Base-by-base conservation (phyloP, 1,140 invertebrate species). In the Phocides pigmalion region DNA sequence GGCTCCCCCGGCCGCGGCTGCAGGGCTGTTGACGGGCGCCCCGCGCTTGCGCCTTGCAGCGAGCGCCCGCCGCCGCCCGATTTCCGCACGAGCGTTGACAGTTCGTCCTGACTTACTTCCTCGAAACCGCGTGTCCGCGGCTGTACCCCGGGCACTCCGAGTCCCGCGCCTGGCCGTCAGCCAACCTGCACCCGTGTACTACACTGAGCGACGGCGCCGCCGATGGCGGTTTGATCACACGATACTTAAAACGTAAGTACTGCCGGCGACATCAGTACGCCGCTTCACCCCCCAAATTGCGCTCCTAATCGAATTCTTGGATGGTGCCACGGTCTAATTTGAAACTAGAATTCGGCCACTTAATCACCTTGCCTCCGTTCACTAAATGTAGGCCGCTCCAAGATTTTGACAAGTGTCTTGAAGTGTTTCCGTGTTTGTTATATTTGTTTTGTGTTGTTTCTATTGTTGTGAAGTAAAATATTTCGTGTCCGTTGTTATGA, bases 121-220 rank as follows among this genome's bases (percentile, higher is more conserved):
- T 89, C 87, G 89, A 87, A 77, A 89, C 84, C 84, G 90, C 90
- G 90, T 85, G 91, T 92, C 86, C 84, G 89, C 83, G 90, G 84
- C 76, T 84, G 77, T 77, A 66, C 63, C 72, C 78, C 79, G 78
- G 67, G 72, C 79, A 77, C 88, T 69, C 72, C 70, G 61, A 61
- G 62, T 69, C 66, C 73, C 64, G 80, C 64, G 80, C 68, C 78
- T 71, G 73, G 72, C 73, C 76, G 70, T 79, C 70, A 71, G 76
- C 76, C 79, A 70, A 81, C 76, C 88, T 80, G 73, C 79, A 70
- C 75, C 70, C 70, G 74, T 73, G 75, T 39, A 53, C 50, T 54
- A 59, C 72, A 61, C 67, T 65, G 49, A 64, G 54, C 64, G 46
- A 47, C 66, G 62, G 44, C 71, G 72, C 75, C 75, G 76, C 75